Evolutionary conservation across 2,888 invertebrate species (phyloP), one percentile per base, ranked within the genome.

Genomic region (Drosophila monieri): DNA sequence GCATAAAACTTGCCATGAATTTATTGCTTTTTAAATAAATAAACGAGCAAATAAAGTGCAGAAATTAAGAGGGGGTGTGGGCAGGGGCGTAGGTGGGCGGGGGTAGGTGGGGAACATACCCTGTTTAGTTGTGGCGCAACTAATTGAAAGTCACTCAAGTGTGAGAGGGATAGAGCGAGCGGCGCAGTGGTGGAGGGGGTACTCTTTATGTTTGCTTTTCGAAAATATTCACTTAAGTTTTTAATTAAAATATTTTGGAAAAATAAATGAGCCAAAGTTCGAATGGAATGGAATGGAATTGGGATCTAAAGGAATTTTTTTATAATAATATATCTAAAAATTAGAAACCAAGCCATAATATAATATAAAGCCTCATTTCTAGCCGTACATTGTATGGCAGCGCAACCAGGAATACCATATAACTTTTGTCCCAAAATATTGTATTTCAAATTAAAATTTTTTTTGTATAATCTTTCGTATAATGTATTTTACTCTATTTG

Each of bases 101-200:
- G n/a, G 23, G 10, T 5, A 14, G n/a, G 37, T 23, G 15, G 6
- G 44, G 37, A 27, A n/a, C 6, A n/a, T 15, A 15, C 25, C 46
- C 56, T 52, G 53, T 65, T 73, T 78, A 78, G 80, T 74, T 81
- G 80, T 74, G 84, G 76, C 77, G 59, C 78, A 89, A 85, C 89
- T 90, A 90, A 90, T 90, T 90, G 90, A 89, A 90, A 90, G 79
- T 87, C 78, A 88, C 78, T 89, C 89, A 90, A 89, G 83, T 85
- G 80, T 77, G 60, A 35, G 55, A 39, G 12, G n/a, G 41, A 52
- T 32, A 15, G 39, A 8, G 4, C 2, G 10, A 23, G 2, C 10
- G 43, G 21, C 1, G 15, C 3, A 2, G 15, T 1, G 12, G 43
- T 23, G 18, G 21, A 12, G n/a, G 51, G 3, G 32, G 46, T 14